Conservation (phyloP, 2,797 vertebrate species). For the Eulemur albifrons region DNA sequence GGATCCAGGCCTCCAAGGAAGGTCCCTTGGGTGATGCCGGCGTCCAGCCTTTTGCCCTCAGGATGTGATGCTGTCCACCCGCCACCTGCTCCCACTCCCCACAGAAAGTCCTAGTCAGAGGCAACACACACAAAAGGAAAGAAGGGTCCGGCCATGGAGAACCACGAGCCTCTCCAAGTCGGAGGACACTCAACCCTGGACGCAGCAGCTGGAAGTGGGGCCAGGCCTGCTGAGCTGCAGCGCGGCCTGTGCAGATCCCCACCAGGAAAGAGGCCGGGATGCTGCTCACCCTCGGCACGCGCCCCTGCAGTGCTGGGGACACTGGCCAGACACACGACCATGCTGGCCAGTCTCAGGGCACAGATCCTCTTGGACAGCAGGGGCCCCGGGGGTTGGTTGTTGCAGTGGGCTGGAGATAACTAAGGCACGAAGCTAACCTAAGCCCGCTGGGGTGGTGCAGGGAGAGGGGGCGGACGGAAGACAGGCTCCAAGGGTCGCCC, state of each 20-base stretch:
- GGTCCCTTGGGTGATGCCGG: not conserved
- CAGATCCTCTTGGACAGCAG: not conserved
- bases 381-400: not conserved
- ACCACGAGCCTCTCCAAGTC: not conserved
- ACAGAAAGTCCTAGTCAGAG: not conserved
- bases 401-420: conserved; percentile 21
- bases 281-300: not conserved
- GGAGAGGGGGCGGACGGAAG: no score
- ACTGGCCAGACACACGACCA: not conserved
- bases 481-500: not conserved
- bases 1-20: not conserved
- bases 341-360: not conserved
- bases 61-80: not conserved
- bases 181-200: not conserved
- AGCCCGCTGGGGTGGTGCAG: conserved; percentile 47
- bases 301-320: not conserved
- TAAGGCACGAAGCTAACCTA: conserved; percentile 78
- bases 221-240: not conserved
- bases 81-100: not conserved
- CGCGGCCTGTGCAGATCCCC: not conserved
- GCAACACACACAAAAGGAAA: not conserved
- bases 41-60: not conserved
- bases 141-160: not conserved
- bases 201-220: not conserved
- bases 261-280: not conserved